A percentile compares a stretch with the other conserved stretches of the same genome.
Evolutionary conservation across 2,113 vertebrate species (phyloP).

Genomic region (Sceloporus undulatus): DNA sequence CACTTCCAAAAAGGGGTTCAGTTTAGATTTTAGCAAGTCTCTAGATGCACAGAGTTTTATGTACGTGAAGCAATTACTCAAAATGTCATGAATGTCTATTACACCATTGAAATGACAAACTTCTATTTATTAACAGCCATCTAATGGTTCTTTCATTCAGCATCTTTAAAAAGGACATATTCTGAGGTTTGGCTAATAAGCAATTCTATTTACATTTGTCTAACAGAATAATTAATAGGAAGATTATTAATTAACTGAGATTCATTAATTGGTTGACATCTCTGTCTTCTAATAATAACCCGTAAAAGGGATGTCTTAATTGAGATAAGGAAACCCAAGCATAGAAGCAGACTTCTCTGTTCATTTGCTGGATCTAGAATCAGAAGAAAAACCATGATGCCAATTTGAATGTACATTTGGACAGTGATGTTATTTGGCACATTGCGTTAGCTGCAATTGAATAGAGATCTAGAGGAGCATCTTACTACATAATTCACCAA

Average conservation of each 20-base stretch:
- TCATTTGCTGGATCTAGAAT: background rate
- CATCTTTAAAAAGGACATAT: too few species aligned
- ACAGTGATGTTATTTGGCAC: background rate
- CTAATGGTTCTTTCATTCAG: too few species aligned
- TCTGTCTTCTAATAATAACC: background rate
- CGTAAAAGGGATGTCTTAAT: background rate
- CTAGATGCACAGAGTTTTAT: too few species aligned
- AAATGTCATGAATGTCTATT: too few species aligned
- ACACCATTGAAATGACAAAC: too few species aligned
- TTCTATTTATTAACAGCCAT: too few species aligned
- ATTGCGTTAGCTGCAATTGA: background rate
- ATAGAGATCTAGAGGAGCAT: too few species aligned
- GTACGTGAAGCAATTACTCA: too few species aligned
- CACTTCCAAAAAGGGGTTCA: too few species aligned
- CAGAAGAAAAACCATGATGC: background rate
- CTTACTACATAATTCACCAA: too few species aligned
- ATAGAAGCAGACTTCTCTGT: background rate
- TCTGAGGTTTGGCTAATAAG: too few species aligned
- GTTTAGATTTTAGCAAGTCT: too few species aligned
- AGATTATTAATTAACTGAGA: background rate
- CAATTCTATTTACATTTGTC: background rate
- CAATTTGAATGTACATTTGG: background rate
- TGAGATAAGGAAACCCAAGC: background rate
- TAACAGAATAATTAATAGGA: background rate
- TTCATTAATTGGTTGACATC: background rate